Evolutionary conservation across 1,140 invertebrate genomes (phyloP), one percentile per base, ranked within the genome.

Genomic region (Musca domestica): DNA sequence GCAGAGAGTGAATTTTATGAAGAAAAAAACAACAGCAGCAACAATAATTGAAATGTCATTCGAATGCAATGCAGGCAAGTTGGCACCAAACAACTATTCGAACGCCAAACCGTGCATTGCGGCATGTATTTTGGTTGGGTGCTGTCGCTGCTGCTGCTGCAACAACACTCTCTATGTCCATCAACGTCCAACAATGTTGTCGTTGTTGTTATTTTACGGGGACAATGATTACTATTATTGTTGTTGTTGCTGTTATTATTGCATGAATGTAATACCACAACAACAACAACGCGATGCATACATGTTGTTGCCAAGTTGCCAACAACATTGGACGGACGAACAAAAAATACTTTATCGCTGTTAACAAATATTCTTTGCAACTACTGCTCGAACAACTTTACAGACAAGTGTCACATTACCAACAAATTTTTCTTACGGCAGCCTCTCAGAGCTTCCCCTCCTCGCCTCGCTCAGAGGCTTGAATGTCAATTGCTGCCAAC

Each of bases 1-100:
- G 34, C 10, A 30, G 27, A 30, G 27, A 30, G 27, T 30, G 27
- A 12, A 41, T 41, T 41, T 41, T 41, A 10, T 41, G 10, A n/a
- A n/a, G 34, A 41, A 41, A 41, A 41, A 5, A 41, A 12, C 4
- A 41, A 30, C 19, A 61, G 41, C 34, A 41, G 10, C 4, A 41
- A 30, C 19, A 61, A 61, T 61, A 61, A 61, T 61, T 61, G 56
- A 61, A 41, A 41, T 61, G 56, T 34, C 25, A 58, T n/a, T 27
- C n/a, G 14, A 58, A 58, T n/a, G 54, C 27, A 58, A 30, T 7
- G 15, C 12, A 20, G 10, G 34, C 34, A 41, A 41, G 5, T 41
- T 41, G 34, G 34, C 34, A 41, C 27, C 27, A 41, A 41, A 10
- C 10, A 12, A 30, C 27, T 30, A 30, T 4, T 3, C 27, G 27